A percentile compares a stretch with the other conserved stretches of the same genome.
These are phyloP conservation scores for Conchocele bisecta DNA, from an alignment of 2,888 invertebrate species.

Conservation along the genomic window DNA sequence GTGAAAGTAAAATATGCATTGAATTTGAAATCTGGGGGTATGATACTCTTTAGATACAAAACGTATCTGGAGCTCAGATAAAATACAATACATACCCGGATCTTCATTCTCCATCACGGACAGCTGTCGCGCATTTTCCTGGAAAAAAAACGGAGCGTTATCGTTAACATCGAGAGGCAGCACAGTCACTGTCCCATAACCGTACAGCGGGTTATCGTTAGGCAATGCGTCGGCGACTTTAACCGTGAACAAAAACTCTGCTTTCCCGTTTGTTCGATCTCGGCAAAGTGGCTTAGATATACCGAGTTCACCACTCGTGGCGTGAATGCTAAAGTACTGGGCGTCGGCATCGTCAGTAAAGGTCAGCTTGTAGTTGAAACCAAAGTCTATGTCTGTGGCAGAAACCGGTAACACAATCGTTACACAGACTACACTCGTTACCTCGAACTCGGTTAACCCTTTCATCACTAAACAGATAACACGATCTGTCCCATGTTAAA, in stretches of 20 bases:
- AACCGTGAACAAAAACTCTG: conserved; percentile 83
- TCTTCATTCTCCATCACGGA: conserved; percentile 37
- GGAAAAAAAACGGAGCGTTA: conserved; percentile 94
- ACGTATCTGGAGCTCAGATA: too few relatives aligned
- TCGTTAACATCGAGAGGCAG: conserved; percentile 98
- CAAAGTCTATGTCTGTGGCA: conserved; percentile 97
- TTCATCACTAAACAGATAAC: too few relatives aligned
- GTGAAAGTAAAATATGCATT: too few relatives aligned
- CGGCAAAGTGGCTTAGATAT: conserved; percentile 96
- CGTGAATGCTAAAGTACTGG: conserved; percentile 93
- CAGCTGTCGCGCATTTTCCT: conserved; percentile 9
- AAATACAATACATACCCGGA: conserved; percentile 85
- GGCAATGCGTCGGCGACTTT: conserved; percentile 76
- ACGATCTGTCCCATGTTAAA: too few relatives aligned
- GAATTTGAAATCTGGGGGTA: too few relatives aligned
- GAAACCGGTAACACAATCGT: conserved; percentile 96
- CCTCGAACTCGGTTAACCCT: too few relatives aligned
- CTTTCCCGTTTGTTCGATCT: conserved; percentile 97
- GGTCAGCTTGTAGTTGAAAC: conserved; percentile 91
- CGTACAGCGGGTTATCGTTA: conserved; percentile 78
- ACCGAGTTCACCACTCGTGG: conserved; percentile 96
- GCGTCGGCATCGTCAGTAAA: conserved; percentile 53
- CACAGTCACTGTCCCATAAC: conserved; percentile 98
- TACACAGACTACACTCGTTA: too few relatives aligned
- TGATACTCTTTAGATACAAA: too few relatives aligned